Evolutionary conservation across 2,888 invertebrate genomes (phyloP), one percentile per base, ranked within the genome.

Genomic region (Pharmacophagus antenor): DNA sequence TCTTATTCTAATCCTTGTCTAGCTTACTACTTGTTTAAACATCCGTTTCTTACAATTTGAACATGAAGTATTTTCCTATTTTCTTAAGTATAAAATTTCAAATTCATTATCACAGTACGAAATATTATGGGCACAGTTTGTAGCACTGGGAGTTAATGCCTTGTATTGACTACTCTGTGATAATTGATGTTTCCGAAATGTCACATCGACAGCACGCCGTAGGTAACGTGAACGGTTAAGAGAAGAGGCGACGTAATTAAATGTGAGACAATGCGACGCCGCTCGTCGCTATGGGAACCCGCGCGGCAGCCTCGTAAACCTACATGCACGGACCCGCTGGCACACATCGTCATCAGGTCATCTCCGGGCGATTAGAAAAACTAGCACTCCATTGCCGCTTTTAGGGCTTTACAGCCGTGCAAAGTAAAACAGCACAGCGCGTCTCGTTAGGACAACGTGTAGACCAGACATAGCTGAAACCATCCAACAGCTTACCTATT

Each of bases 301-400:
- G 69, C 67, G 62, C 62, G 64, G 63, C 70, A 63, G 70, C 69
- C 69, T 78, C 79, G 74, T 86, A 87, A 88, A 89, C 86, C 86
- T 80, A 87, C 79, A 80, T 86, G 67, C 61, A 62, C 64, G 81
- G 85, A 87, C 88, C 86, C 67, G 77, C 67, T 88, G 82, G 82
- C 88, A 82, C 70, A 87, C 81, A 79, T 86, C 64, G 41, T n/a
- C 69, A 63, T 58, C 64, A 48, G 68, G 65, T 61, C 67, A 64
- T 65, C 66, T 66, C 64, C 66, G 67, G n/a, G 65, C 62, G 63
- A 62, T 67, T 67, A 68, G 62, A 67, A 66, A 65, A 67, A 64
- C 68, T 64, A 66, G 63, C 66, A 65, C 46, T 48, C 53, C 44
- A 52, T 56, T 48, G 61, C 61, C 56, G 62, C 47, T 58, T 53